Percentiles rank a stretch among this genome's conserved stretches.
Evolutionary conservation across 37 sponge, comb jelly and placozoan genomes (phyloP).

Genomic region (Tethya wilhelma): DNA sequence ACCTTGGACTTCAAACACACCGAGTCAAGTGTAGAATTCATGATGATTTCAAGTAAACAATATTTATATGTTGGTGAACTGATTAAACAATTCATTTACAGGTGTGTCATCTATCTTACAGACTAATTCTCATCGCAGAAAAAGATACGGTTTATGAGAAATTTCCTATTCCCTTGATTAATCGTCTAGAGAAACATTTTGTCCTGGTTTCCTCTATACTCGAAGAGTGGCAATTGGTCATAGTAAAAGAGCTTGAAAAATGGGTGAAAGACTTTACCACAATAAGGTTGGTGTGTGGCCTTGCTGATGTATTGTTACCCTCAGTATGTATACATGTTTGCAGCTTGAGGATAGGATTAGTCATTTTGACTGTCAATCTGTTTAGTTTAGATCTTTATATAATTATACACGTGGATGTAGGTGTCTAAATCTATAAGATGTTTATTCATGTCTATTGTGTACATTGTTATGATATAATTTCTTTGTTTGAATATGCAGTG

Average conservation of each 20-base stretch:
- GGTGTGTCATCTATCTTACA: too few species aligned
- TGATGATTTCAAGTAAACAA: slow-evolving; percentile 71
- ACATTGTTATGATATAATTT: too few species aligned
- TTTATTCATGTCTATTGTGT: too few species aligned
- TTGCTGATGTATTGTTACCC: background rate
- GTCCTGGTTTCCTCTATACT: slow-evolving; percentile 79
- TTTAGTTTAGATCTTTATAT: too few species aligned
- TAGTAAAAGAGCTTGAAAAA: slow-evolving; percentile 31
- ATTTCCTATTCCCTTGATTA: slow-evolving; percentile 95
- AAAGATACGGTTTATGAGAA: slow-evolving; percentile 81
- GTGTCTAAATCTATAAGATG: too few species aligned
- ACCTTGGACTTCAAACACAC: slow-evolving; percentile 91
- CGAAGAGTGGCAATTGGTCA: slow-evolving; percentile 35
- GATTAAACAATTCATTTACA: too few species aligned
- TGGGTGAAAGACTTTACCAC: slow-evolving; percentile 59
- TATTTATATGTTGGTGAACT: too few species aligned
- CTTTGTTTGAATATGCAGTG: background rate
- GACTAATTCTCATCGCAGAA: slow-evolving; percentile 87
- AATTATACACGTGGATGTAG: too few species aligned
- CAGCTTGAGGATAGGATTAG: background rate
- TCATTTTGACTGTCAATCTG: too few species aligned
- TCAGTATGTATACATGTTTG: background rate
- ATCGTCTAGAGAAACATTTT: slow-evolving; percentile 95
- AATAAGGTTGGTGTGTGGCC: too few species aligned
- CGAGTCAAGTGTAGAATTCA: slow-evolving; percentile 87